Conservation (phyloP, 2,888 invertebrate genomes). For the Zygothrica quintamaculata region DNA sequence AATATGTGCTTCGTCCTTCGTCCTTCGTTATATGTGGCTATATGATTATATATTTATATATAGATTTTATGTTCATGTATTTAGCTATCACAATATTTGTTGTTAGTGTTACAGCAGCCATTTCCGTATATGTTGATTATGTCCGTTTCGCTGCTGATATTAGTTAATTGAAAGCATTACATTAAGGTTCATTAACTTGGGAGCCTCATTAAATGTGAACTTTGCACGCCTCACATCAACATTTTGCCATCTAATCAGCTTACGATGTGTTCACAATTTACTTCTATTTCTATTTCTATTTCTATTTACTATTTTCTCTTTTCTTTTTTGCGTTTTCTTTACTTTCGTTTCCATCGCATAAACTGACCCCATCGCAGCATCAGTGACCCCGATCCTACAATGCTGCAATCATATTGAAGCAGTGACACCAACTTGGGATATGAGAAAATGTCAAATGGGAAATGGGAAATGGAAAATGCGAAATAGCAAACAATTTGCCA, state of each 20-base stretch:
- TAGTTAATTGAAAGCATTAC: conserved; percentile 65
- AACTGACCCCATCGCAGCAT: conserved; percentile 7
- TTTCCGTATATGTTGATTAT: conserved; percentile 2
- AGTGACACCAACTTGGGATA: not conserved
- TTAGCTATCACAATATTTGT: no score
- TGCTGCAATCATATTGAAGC: conserved; percentile 3
- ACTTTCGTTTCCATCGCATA: conserved; percentile 30
- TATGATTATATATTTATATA: no score
- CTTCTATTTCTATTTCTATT: no score
- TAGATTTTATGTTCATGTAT: no score
- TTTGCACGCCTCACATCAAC: conserved; percentile 30
- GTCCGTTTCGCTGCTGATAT: conserved; percentile 44
- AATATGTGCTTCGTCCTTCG: no score
- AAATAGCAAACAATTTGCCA: conserved; percentile 51
- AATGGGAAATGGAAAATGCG: not conserved
- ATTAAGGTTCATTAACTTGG: conserved; percentile 41
- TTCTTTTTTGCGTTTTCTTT: no score
- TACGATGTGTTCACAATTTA: conserved; percentile 52
- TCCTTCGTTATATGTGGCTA: no score
- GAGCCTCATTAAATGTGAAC: conserved; percentile 44
- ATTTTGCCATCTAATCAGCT: conserved; percentile 65
- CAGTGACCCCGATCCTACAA: conserved; percentile 4
- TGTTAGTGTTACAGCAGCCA: not conserved
- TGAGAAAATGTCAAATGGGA: conserved; percentile 1
- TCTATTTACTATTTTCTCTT: no score